Conservation (phyloP, 2,888 invertebrate species). For the Sabatieria punctata region DNA sequence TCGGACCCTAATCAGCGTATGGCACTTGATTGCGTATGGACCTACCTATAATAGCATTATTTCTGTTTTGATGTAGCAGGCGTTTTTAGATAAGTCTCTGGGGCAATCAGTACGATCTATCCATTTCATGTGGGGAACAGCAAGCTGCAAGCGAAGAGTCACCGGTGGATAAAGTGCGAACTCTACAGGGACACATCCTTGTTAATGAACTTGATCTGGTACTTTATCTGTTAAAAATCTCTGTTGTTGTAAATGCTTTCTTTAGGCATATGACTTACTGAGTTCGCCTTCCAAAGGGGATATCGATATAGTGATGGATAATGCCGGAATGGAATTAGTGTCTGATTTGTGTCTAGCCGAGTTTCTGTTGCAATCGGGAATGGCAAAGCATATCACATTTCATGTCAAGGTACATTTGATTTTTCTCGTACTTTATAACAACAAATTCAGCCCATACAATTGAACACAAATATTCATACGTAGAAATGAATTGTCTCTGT, state of each 20-base stretch:
- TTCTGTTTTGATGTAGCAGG: no score
- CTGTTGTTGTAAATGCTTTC: no score
- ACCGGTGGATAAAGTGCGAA: conserved; percentile 42
- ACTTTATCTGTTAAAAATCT: no score
- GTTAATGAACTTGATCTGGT: conserved; percentile 14
- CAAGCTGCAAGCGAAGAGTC: conserved; percentile 43
- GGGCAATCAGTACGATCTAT: conserved; percentile 88
- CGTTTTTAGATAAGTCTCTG: conserved; percentile 59
- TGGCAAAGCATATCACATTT: conserved; percentile 53
- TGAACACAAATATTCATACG: no score
- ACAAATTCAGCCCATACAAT: no score
- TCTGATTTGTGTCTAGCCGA: conserved; percentile 72
- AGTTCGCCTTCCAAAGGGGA: conserved; percentile 1
- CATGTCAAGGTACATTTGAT: no score
- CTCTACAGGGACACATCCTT: conserved; percentile 36
- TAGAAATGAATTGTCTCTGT: no score
- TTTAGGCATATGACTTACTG: no score
- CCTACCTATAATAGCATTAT: no score
- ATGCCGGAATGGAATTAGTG: conserved; percentile 78
- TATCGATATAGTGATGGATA: conserved; percentile 57
- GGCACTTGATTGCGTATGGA: no score
- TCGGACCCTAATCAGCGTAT: no score
- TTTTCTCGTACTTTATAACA: no score
- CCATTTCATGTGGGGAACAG: conserved; percentile 53
- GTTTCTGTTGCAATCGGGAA: conserved; percentile 47